Base-by-base conservation (phyloP, 2,888 invertebrate species). In the Lycaena phlaeas region DNA sequence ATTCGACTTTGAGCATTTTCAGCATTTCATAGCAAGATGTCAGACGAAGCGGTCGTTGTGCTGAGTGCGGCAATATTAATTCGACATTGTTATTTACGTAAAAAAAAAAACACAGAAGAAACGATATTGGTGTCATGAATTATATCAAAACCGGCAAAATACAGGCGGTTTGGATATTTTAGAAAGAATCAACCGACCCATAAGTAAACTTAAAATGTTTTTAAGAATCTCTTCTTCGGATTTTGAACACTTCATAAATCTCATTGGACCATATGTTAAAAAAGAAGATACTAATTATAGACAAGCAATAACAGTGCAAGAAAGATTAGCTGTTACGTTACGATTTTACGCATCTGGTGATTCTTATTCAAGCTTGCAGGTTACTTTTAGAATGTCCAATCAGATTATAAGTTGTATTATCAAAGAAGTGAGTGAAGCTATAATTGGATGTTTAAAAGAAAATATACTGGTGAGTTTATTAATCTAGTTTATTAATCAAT, bases 191-290 rank as follows among this genome's bases (percentile, higher is more conserved):
- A n/a, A n/a, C n/a, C n/a, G n/a, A n/a, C n/a, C n/a, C n/a, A n/a
- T n/a, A n/a, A n/a, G n/a, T n/a, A n/a, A n/a, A n/a, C n/a, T n/a
- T 46, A 47, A 48, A 52, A 54, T 46, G 44, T 48, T 49, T 49
- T 43, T 49, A 45, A 44, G 45, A 36, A 48, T 46, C 46, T 45
- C 48, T 42, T 43, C 49, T 44, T 46, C 45, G 26, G 48, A 51
- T 26, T 51, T 49, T 49, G 45, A 47, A 49, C 44, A 45, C 45
- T 43, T 51, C 22, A n/a, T 45, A 39, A 47, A 47, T 47, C 47
- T 47, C 43, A 45, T 47, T 50, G 45, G 46, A 46, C 46, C 46
- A 44, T 46, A 14, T 14, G 44, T 46, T 42, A 42, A 44, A 42
- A 46, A 48, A 46, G 41, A 38, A 22, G 27, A 48, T 46, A 48